phyloP scores from a whole-genome alignment of 2,797 vertebrate species.

The Danio jaintianensis region DNA sequence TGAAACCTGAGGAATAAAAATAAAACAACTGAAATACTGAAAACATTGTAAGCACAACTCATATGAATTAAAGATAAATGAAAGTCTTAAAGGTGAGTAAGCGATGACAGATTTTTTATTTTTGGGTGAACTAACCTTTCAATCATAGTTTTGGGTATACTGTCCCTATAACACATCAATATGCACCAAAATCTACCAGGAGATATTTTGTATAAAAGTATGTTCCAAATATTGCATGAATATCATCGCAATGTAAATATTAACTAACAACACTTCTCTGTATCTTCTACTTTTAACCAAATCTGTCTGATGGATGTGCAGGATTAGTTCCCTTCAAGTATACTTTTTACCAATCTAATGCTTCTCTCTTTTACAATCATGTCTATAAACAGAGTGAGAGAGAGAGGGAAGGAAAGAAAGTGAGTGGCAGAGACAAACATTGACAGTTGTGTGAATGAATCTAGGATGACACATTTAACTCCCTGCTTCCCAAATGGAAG shows the following conservation, averaged over 20 bases:
- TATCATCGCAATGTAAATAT: not conserved
- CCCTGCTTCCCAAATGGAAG: constrained; percentile 28
- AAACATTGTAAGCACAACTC: not conserved
- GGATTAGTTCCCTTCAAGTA: not conserved
- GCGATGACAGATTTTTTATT: not conserved
- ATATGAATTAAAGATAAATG: not conserved
- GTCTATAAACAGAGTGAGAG: not conserved
- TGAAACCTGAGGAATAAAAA: too few relatives aligned
- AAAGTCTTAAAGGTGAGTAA: not conserved
- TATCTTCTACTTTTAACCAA: not conserved
- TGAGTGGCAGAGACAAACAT: constrained; percentile 17
- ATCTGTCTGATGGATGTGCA: not conserved
- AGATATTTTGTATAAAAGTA: not conserved
- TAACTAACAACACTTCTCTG: not conserved
- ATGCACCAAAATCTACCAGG: not conserved
- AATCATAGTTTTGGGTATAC: not conserved
- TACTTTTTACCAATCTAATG: not conserved
- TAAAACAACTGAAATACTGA: not conserved
- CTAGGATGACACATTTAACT: constrained; percentile 30
- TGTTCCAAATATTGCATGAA: too few relatives aligned
- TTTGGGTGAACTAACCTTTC: not conserved
- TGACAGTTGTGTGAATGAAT: constrained; percentile 43
- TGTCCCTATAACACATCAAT: not conserved
- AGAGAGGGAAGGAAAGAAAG: not conserved
- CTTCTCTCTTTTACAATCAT: constrained; percentile 8